Percentiles rank a stretch among this genome's conserved stretches.
Conservation (phyloP, 2,797 vertebrate genomes). For the Anguilla obscura region DNA sequence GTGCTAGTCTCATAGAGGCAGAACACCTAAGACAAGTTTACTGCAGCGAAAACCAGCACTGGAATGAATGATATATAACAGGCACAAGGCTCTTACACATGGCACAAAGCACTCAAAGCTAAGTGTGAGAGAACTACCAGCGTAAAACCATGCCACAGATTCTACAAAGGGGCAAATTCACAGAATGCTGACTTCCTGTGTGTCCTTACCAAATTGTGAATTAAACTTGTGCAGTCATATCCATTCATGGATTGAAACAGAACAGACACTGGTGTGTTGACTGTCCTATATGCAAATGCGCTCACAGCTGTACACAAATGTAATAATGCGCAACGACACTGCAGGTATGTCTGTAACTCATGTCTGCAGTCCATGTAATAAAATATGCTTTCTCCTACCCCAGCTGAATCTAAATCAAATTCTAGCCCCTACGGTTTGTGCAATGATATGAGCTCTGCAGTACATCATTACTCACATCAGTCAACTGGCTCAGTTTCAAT, state of each 20-base stretch:
- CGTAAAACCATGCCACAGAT: not conserved
- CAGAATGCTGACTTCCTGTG: not conserved
- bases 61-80: not conserved
- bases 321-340: not conserved
- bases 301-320: not conserved
- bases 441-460: not conserved
- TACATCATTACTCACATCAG: not conserved
- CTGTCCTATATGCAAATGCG: not conserved
- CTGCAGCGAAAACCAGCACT: conserved; percentile 1
- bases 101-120: not conserved
- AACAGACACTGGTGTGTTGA: not conserved
- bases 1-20: not conserved
- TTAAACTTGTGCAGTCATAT: not conserved
- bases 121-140: not conserved
- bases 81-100: not conserved
- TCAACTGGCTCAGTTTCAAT: not conserved
- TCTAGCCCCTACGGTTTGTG: not conserved
- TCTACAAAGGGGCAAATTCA: not conserved
- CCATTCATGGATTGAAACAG: not conserved
- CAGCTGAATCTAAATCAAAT: not conserved
- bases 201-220: not conserved
- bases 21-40: not conserved
- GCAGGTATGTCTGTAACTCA: not conserved
- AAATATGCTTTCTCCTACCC: not conserved
- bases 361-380: not conserved